Evolutionary conservation across 30 jellyfish, hydroid and myxozoan genomes (phyloP).

Genomic region (Turritopsis rubra): DNA sequence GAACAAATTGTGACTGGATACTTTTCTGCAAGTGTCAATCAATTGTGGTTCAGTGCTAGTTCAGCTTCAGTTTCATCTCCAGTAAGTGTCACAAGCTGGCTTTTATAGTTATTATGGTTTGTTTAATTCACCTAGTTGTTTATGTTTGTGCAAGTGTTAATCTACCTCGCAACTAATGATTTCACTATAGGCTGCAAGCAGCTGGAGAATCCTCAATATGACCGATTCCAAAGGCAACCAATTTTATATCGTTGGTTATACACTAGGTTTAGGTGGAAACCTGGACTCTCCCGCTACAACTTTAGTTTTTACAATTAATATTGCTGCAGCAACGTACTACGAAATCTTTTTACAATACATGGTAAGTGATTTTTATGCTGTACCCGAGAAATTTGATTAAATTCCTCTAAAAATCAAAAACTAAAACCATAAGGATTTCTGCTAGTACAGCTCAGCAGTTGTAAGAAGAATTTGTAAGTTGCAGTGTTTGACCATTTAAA

Average conservation of each 20-base stretch:
- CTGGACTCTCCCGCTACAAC: constrained; percentile 32
- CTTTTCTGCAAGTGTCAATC: constrained; percentile 72
- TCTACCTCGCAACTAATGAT: no score
- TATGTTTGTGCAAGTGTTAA: no score
- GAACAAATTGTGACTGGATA: constrained; percentile 36
- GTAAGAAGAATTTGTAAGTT: no score
- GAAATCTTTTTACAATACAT: constrained; percentile 50
- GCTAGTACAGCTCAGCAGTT: no score
- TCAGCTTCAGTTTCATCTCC: constrained; percentile 56
- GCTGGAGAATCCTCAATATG: constrained; percentile 18
- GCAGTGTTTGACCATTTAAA: no score
- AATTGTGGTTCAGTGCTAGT: constrained; percentile 42
- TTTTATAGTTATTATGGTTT: no score
- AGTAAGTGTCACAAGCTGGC: constrained; percentile 38
- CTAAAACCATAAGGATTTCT: no score
- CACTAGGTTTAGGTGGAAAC: constrained; percentile 51
- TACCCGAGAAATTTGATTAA: no score
- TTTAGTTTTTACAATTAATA: constrained; percentile 33
- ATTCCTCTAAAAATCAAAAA: no score
- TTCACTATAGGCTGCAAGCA: constrained; percentile 42
- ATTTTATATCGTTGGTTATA: constrained; percentile 49
- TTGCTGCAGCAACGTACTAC: constrained; percentile 43
- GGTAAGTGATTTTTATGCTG: no score
- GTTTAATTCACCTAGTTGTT: no score
- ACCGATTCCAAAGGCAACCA: constrained; percentile 38